Conservation (phyloP, 2,888 invertebrate species). For the Drosophila subsilvestris region DNA sequence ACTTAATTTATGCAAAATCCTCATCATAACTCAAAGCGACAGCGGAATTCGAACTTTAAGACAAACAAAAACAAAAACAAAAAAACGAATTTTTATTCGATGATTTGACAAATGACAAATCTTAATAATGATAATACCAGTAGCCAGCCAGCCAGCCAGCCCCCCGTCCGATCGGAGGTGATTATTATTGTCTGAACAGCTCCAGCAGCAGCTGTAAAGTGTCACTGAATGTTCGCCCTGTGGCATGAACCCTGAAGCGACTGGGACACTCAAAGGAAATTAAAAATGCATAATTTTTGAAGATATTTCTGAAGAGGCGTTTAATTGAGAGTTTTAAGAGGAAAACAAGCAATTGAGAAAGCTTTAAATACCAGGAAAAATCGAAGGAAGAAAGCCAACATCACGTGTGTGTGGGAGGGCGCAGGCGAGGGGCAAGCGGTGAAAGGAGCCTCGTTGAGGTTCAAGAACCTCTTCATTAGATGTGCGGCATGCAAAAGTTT, state of each 20-base stretch:
- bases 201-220: constrained; percentile 55
- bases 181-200: constrained; percentile 48
- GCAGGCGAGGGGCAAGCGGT: constrained; percentile 1
- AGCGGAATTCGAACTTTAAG: constrained; percentile 44
- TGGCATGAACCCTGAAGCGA: constrained; percentile 60
- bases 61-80: constrained; percentile 25
- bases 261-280: constrained; percentile 44
- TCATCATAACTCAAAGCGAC: constrained; percentile 54
- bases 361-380: constrained; percentile 49
- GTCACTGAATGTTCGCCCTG: constrained; percentile 43
- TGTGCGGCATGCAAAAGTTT: constrained; percentile 21
- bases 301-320: constrained; percentile 24
- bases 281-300: constrained; percentile 44
- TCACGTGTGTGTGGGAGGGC: constrained; percentile 42
- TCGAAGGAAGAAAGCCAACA: constrained; percentile 21
- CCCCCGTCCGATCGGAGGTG: constrained; percentile 18
- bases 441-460: constrained; percentile 8
- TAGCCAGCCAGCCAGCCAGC: constrained; percentile 39
- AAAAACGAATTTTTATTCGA: constrained; percentile 11
- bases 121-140: constrained; percentile 58
- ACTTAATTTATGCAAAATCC: constrained; percentile 67
- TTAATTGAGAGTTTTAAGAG: constrained; percentile 43
- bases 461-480: constrained; percentile 35
- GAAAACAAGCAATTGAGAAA: constrained; percentile 64
- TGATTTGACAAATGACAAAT: constrained; percentile 47